These are phyloP conservation scores for Cyclophora albipunctata DNA, from an alignment of 2,888 invertebrate genomes.

Conservation along the genomic window DNA sequence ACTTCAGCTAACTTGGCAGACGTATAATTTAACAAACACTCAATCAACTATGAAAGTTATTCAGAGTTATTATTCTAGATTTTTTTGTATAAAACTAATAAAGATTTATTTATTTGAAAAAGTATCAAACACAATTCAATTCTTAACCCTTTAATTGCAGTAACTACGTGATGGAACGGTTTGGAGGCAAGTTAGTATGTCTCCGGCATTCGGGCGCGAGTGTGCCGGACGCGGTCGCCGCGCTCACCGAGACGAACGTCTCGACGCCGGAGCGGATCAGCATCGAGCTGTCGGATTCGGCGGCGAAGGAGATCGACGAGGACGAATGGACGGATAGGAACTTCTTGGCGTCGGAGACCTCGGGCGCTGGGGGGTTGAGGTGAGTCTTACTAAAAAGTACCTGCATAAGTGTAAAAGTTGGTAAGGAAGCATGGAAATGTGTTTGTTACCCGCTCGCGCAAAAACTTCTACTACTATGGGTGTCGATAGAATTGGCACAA, in stretches of 20 bases:
- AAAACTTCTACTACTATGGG: background rate
- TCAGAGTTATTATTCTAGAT: no score
- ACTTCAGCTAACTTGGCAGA: no score
- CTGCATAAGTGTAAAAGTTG: background rate
- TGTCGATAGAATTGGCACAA: no score
- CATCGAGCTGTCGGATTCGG: slow-evolving; percentile 53
- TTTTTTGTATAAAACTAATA: no score
- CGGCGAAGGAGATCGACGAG: slow-evolving; percentile 86
- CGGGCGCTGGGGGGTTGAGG: slow-evolving; percentile 57
- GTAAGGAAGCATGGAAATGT: no score
- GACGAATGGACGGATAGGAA: slow-evolving; percentile 97
- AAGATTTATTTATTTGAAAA: no score
- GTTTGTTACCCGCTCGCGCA: background rate
- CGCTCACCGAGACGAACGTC: slow-evolving; percentile 11
- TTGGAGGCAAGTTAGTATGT: slow-evolving; percentile 54
- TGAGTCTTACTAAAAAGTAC: slow-evolving; percentile 11
- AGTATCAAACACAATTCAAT: no score
- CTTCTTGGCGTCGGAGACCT: slow-evolving; percentile 86
- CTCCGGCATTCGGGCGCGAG: slow-evolving; percentile 49
- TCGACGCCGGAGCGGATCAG: slow-evolving; percentile 57
- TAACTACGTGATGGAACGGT: slow-evolving; percentile 58
- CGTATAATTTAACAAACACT: no score
- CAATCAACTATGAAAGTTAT: no score
- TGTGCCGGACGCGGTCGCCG: slow-evolving; percentile 32
- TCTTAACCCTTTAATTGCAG: slow-evolving; percentile 20